phyloP scores from a whole-genome alignment of 2,797 vertebrate species.

The Enteromius anoplus region DNA sequence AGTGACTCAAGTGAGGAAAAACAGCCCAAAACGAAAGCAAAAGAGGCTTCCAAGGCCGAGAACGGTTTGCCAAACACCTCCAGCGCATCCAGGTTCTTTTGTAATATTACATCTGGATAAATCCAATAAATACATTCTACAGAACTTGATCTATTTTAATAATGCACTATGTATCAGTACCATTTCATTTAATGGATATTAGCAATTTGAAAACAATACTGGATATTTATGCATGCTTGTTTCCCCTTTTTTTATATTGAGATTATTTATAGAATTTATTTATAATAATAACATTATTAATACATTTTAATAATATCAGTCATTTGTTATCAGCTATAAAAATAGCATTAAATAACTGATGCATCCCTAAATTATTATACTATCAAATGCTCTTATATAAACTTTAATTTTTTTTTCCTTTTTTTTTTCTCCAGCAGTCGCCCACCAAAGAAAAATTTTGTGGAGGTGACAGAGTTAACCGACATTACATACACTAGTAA shows the following conservation, averaged over 20 bases:
- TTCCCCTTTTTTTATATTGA: not conserved
- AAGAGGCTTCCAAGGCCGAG: slow-evolving; percentile 77
- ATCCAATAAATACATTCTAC: not conserved
- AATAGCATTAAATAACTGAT: not conserved
- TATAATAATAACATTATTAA: not conserved
- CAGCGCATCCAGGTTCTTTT: slow-evolving; percentile 72
- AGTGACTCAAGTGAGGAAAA: slow-evolving; percentile 92
- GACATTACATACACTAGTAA: slow-evolving; percentile 96
- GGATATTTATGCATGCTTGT: not conserved
- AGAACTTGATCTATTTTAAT: not conserved
- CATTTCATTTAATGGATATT: not conserved
- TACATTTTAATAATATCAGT: not conserved
- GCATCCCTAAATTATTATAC: not conserved
- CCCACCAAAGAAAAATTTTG: slow-evolving; percentile 91
- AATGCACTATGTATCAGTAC: not conserved
- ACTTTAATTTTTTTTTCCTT: not conserved
- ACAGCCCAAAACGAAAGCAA: slow-evolving; percentile 80
- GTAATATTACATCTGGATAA: not conserved
- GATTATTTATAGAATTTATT: not conserved
- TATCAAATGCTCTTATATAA: slow-evolving; percentile 2
- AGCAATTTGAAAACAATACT: not conserved
- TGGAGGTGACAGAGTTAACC: slow-evolving; percentile 95
- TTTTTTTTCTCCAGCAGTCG: slow-evolving; percentile 68
- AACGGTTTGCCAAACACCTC: slow-evolving; percentile 75
- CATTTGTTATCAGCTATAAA: not conserved